phyloP scores from a whole-genome alignment of 2,113 vertebrate genomes.

The Xiphias gladius region DNA sequence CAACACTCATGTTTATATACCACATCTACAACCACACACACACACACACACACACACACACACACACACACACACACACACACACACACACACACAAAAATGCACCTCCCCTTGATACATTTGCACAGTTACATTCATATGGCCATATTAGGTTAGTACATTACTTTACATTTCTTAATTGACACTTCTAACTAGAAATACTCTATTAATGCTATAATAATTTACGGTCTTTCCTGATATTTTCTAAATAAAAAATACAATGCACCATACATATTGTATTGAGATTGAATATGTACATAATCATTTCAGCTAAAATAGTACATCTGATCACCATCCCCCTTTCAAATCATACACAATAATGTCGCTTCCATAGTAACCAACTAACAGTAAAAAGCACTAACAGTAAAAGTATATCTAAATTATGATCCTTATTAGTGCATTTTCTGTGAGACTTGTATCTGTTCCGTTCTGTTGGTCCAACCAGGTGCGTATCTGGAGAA shows the following conservation, averaged over 20 bases:
- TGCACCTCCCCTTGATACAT: not conserved
- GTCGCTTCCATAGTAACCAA: conserved; percentile 67
- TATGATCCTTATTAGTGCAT: conserved; percentile 7
- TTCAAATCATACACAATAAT: conserved; percentile 19
- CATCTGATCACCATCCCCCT: conserved; percentile 15
- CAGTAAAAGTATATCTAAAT: conserved; percentile 24
- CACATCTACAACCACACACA: conserved; percentile 39
- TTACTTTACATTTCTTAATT: not conserved
- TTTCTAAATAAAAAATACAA: not conserved
- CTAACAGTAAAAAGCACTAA: conserved; percentile 48
- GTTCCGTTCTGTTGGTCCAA: not conserved
- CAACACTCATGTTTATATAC: conserved; percentile 45
- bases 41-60: not conserved
- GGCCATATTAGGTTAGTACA: not conserved
- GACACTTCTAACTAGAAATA: not conserved
- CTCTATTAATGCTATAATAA: not conserved
- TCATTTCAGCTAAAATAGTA: conserved; percentile 10
- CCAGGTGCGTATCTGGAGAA: conserved; percentile 7
- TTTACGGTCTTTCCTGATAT: not conserved
- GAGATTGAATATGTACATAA: conserved; percentile 15
- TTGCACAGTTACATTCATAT: not conserved
- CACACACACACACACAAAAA: not conserved
- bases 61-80: conserved; percentile 21
- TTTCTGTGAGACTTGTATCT: conserved; percentile 32
- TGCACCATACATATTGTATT: not conserved